phyloP scores from a whole-genome alignment of 2,113 vertebrate species.

The Scalopus aquaticus region DNA sequence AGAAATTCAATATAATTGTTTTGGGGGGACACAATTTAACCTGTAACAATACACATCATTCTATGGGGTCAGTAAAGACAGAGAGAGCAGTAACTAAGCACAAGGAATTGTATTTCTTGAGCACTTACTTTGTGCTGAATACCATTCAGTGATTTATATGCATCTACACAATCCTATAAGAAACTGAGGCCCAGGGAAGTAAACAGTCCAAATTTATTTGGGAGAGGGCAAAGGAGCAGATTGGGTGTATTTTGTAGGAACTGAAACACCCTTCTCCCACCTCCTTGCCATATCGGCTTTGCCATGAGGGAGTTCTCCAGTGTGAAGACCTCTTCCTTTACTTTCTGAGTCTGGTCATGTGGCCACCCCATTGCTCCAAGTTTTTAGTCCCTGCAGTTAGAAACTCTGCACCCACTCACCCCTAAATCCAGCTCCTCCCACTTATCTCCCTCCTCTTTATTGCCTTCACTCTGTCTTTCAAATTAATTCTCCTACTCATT shows the following conservation, averaged over 20 bases:
- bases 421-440: not conserved
- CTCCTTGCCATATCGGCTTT: not conserved
- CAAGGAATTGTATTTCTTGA: not conserved
- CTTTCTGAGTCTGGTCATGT: not conserved
- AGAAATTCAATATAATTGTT: not conserved
- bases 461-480: not conserved
- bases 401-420: not conserved
- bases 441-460: not conserved
- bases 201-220: not conserved
- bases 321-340: not conserved
- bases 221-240: not conserved
- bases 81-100: not conserved
- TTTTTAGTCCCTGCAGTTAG: not conserved
- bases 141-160: not conserved
- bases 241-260: not conserved
- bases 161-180: not conserved
- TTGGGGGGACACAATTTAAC: not conserved
- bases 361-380: not conserved
- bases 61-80: not conserved
- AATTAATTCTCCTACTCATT: not conserved
- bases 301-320: fast-evolving
- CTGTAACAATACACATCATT: not conserved
- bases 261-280: not conserved
- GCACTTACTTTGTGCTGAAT: not conserved
- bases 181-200: not conserved